These are phyloP conservation scores for Triops longicaudatus DNA, from an alignment of 1,140 invertebrate species.

Conservation along the genomic window DNA sequence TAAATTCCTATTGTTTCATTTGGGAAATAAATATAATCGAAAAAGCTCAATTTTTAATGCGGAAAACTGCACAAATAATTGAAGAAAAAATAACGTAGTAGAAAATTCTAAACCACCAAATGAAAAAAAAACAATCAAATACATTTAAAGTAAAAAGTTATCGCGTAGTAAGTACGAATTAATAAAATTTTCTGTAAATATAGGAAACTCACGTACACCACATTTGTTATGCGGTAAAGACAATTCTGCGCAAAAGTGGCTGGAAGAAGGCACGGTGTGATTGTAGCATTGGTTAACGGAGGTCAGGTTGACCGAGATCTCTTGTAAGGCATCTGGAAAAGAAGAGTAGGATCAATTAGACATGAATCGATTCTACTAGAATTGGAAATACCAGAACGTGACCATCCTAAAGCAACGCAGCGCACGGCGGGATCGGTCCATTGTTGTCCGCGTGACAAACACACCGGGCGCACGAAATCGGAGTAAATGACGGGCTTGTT, in stretches of 20 bases:
- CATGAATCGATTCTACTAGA: neutral
- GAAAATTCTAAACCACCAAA: no score
- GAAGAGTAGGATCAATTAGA: neutral
- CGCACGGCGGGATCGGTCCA: constrained; percentile 20
- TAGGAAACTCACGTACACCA: neutral
- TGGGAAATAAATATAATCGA: no score
- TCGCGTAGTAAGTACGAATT: no score
- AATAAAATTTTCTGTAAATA: neutral
- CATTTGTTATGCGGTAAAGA: constrained; percentile 2
- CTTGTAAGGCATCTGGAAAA: constrained; percentile 23
- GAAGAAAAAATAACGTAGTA: no score
- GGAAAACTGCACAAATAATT: no score
- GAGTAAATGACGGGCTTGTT: constrained; percentile 63
- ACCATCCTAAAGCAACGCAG: constrained; percentile 28
- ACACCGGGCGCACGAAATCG: constrained; percentile 73
- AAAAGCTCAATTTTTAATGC: no score
- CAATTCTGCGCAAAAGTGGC: constrained; percentile 22
- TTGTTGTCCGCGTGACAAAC: constrained; percentile 42
- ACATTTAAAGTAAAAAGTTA: no score
- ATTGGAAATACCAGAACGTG: constrained; percentile 22
- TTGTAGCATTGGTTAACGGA: constrained; percentile 23
- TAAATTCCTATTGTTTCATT: no score
- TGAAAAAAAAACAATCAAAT: no score
- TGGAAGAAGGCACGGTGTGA: neutral
- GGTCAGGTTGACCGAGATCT: constrained; percentile 20